Percentiles rank a stretch among this genome's conserved stretches.
phyloP scores from a whole-genome alignment of 2,888 invertebrate species.

The Odontothrips loti region DNA sequence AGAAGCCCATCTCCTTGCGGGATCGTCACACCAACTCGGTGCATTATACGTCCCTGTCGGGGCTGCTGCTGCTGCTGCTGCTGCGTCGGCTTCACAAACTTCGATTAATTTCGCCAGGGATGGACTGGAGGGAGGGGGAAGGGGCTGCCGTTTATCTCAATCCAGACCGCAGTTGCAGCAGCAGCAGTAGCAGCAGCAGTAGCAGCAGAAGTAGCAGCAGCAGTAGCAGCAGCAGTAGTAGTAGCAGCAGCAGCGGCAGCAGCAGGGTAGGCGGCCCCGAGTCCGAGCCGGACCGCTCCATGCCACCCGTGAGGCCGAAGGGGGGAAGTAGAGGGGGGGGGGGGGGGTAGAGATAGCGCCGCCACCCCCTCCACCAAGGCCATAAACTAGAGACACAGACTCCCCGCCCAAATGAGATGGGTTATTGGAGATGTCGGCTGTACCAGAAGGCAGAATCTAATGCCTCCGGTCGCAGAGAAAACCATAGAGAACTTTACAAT shows the following conservation, averaged over 20 bases:
- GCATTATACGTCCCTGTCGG: no score
- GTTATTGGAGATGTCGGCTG: slow-evolving; percentile 3
- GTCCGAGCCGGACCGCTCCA: no score
- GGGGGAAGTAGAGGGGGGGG: background rate
- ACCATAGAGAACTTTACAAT: background rate
- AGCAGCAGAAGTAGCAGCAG: background rate
- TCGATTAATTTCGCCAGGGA: background rate
- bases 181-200: background rate
- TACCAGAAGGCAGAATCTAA: background rate
- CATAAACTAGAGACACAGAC: slow-evolving; percentile 13
- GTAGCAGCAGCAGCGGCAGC: background rate
- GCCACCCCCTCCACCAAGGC: background rate
- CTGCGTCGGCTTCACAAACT: background rate
- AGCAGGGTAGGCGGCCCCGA: background rate
- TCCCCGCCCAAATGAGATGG: background rate
- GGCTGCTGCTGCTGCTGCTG: no score
- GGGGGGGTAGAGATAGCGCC: background rate
- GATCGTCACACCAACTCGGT: no score
- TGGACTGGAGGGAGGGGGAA: no score
- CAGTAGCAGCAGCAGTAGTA: background rate
- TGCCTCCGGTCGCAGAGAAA: background rate
- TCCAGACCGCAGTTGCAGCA: background rate
- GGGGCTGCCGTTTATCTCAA: slow-evolving; percentile 1
- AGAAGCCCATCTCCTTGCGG: no score
- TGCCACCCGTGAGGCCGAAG: background rate